phyloP scores from a whole-genome alignment of 2,888 invertebrate species.

The Phaonia tiefii region DNA sequence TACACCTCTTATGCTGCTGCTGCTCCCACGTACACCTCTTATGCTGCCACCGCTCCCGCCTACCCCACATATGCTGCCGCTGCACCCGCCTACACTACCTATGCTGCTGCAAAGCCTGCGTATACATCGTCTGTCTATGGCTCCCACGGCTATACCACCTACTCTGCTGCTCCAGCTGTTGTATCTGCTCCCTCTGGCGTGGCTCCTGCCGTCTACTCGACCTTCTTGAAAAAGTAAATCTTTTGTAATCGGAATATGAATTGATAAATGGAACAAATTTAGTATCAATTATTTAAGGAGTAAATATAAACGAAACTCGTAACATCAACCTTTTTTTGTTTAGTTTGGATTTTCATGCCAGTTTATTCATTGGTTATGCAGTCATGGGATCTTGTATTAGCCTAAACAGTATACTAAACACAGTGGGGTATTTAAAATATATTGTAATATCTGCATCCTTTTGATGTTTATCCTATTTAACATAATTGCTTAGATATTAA shows the following conservation, averaged over 20 bases:
- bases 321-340: too few relatives aligned
- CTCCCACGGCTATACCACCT: conserved; percentile 30
- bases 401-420: too few relatives aligned
- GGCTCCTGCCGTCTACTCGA: conserved; percentile 54
- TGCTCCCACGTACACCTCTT: conserved; percentile 67
- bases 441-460: too few relatives aligned
- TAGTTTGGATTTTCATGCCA: too few relatives aligned
- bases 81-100: conserved; percentile 48
- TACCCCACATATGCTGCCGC: conserved; percentile 67
- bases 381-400: too few relatives aligned
- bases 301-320: neutral
- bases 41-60: conserved; percentile 62
- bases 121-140: conserved; percentile 66
- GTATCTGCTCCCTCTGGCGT: conserved; percentile 45
- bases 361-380: too few relatives aligned
- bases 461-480: too few relatives aligned
- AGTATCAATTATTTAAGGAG: neutral
- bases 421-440: too few relatives aligned
- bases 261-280: neutral
- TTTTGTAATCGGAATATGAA: conserved; percentile 23
- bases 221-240: conserved; percentile 46
- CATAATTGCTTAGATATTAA: too few relatives aligned
- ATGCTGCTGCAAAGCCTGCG: conserved; percentile 64
- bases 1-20: conserved; percentile 64
- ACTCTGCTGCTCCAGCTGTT: conserved; percentile 41